Evolutionary conservation across 2,113 vertebrate genomes (phyloP).

Genomic region (Leuciscus idus): DNA sequence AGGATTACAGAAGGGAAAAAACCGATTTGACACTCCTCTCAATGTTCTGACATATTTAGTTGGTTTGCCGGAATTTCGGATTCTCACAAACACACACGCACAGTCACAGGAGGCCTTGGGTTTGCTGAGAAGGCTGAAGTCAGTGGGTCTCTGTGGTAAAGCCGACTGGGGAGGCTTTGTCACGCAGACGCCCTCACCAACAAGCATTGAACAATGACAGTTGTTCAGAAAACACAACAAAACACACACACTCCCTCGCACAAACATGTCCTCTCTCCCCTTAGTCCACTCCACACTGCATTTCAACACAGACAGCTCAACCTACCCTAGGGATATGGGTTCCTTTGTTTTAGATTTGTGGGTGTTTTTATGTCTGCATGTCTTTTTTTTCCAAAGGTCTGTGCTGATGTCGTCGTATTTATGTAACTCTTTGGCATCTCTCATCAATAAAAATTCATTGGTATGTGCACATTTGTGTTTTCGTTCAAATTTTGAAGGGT

Average conservation of each 20-base stretch:
- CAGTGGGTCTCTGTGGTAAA: conserved; percentile 41
- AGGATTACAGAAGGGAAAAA: conserved; percentile 36
- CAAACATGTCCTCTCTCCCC: conserved; percentile 21
- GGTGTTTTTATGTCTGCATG: conserved; percentile 23
- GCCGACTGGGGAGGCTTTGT: conserved; percentile 48
- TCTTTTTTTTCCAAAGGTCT: neutral
- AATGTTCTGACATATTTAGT: conserved; percentile 45
- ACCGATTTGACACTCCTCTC: conserved; percentile 25
- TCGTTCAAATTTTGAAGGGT: neutral
- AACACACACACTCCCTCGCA: conserved; percentile 22
- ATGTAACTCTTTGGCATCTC: conserved; percentile 28
- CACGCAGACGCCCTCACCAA: conserved; percentile 49
- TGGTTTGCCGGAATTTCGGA: conserved; percentile 27
- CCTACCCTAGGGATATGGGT: conserved; percentile 6
- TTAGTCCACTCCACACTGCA: conserved; percentile 40
- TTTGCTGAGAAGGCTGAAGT: conserved; percentile 57
- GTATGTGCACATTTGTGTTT: conserved; percentile 75
- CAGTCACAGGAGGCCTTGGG: conserved; percentile 44
- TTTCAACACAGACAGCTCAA: conserved; percentile 42
- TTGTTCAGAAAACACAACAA: conserved; percentile 45
- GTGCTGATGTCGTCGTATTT: neutral
- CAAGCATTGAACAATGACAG: conserved; percentile 36
- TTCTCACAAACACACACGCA: conserved; percentile 27
- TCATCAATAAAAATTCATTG: conserved; percentile 70
- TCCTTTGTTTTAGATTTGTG: conserved; percentile 36